Evolutionary conservation across 2,888 invertebrate genomes (phyloP), one percentile per base, ranked within the genome.

Genomic region (Drosophila mayaguana): DNA sequence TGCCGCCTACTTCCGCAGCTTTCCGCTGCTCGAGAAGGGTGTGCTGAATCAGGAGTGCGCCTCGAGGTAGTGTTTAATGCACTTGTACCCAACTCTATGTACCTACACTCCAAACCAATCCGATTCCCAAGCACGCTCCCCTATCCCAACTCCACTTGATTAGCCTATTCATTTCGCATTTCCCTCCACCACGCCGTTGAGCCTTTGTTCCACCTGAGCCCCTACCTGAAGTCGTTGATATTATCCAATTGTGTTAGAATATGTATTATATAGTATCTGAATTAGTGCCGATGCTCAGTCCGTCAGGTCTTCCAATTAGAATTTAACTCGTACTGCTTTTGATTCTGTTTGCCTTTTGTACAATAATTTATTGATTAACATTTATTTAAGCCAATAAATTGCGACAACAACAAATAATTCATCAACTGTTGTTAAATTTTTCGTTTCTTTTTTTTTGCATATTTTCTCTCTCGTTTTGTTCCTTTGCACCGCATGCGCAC

Each of bases 11-110:
- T 95, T 95, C 94, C 94, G 96, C 92, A 96, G 95, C 90, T 97
- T 99, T 94, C 98, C 98, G 56, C 93, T 96, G 46, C 94, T 99
- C 76, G 97, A 98, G 92, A 95, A 94, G 74, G 94, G 95, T 40
- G 94, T 96, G 65, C 94, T 97, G 70, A 96, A 96, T 91, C 96
- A 96, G 92, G 96, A 96, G 86, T 96, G 96, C 45, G 94, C 95
- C 64, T 94, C 94, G 90, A 95, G 95, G 95, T 95, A 93, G 92
- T 87, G 89, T 81, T 78, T 59, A 32, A 59, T 28, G 45, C 45
- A 40, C 66, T 72, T 65, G 60, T 64, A 69, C 11, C 40, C 22
- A 32, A 43, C 22, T 25, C 16, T 40, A 11, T 34, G 12, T 42
- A 28, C 14, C 46, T 20, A 20, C 51, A 34, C 36, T 5, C 43